Evolutionary conservation across 2,113 vertebrate species (phyloP), one percentile per base, ranked within the genome.

Genomic region (Carlito syrichta): DNA sequence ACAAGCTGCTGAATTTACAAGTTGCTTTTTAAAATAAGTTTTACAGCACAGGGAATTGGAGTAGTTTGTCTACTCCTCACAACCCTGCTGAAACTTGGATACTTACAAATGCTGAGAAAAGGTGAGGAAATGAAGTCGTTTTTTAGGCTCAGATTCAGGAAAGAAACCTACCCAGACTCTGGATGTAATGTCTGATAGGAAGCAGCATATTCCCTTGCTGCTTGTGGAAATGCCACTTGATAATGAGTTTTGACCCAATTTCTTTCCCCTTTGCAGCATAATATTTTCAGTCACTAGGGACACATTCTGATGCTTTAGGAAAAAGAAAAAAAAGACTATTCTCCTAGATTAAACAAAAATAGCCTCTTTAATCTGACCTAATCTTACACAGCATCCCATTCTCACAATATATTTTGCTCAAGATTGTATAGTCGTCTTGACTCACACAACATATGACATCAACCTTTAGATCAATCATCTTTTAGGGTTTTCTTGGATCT

Each of bases 241-340:
- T 97, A 96, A 96, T 97, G 94, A 96, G 81, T 96, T 97, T 93
- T 95, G 96, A 97, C 81, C 86, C 10, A 27, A 1, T 91, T 90
- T 97, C 79, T 95, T 76, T 96, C 4, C 58, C 96, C 40, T 40
- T 35, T 73, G 71, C 48, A 62, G 77, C 52, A 50, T 85, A 96
- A 48, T 94, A 77, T 92, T 92, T 81, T 95, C 48, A 96, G 13
- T 73, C 88, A 74, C 71, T 54, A 30, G 91, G 66, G 95, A 95
- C 38, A 92, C 60, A 81, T 87, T 62, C 92, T 74, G 77, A 96
- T 69, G 32, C 52, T 89, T 91, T 25, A 13, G 8, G 68, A 74
- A 77, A 20, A n/a, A n/a, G n/a, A n/a, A n/a, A n/a, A n/a, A n/a
- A n/a, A n/a, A n/a, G n/a, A n/a, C n/a, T 52, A 32, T 13, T 85